These are phyloP conservation scores for Trematocara caparti DNA, from an alignment of 2,797 vertebrate species.

Conservation along the genomic window DNA sequence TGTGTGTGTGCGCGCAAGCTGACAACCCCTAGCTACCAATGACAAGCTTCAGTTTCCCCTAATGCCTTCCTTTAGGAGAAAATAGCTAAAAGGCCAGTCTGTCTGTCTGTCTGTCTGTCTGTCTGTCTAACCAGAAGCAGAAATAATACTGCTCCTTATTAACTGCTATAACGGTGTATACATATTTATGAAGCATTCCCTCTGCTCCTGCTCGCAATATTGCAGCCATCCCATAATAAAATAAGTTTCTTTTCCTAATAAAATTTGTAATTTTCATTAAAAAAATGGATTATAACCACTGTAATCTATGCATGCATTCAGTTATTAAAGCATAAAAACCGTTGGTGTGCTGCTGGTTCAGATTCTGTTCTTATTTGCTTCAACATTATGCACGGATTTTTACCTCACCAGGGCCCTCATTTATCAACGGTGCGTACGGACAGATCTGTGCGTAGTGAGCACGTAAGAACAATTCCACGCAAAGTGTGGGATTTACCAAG, in stretches of 20 bases:
- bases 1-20: background rate
- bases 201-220: background rate
- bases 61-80: background rate
- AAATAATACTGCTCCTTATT: slow-evolving; percentile 28
- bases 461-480: too few relatives aligned
- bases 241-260: slow-evolving; percentile 13
- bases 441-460: too few relatives aligned
- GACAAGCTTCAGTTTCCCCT: slow-evolving; percentile 14
- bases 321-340: background rate
- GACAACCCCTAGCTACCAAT: slow-evolving; percentile 12
- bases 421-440: too few relatives aligned
- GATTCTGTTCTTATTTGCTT: slow-evolving; percentile 15
- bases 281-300: slow-evolving; percentile 14
- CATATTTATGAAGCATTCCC: slow-evolving; percentile 53
- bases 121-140: background rate
- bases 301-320: background rate
- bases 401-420: background rate
- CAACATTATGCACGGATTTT: background rate
- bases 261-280: slow-evolving; percentile 1
- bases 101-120: fast-evolving
- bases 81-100: slow-evolving; percentile 2
- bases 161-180: slow-evolving; percentile 24
- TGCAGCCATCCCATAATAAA: slow-evolving; percentile 15
- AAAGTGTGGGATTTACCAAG: too few relatives aligned
- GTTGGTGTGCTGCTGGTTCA: background rate